A percentile compares a stretch with the other conserved stretches of the same genome.
Evolutionary conservation across 53 echinoderm and acorn worm genomes (phyloP).

Genomic region (Astropecten irregularis): DNA sequence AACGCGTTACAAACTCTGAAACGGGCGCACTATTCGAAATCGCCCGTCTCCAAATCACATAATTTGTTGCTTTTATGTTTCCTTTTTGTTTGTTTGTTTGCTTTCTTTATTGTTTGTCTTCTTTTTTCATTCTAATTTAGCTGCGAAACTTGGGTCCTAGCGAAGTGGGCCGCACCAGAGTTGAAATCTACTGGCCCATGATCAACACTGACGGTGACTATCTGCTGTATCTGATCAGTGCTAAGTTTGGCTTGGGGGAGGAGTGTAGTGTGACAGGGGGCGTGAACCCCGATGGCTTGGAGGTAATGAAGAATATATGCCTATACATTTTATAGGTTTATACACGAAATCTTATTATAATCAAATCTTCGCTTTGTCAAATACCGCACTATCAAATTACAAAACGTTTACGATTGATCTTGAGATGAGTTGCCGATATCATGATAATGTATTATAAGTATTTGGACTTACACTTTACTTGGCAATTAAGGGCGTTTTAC

Average conservation of each 20-base stretch:
- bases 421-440: too few relatives aligned
- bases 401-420: too few relatives aligned
- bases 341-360: background rate
- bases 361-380: background rate
- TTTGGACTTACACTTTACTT: too few relatives aligned
- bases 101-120: too few relatives aligned
- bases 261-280: conserved; percentile 37
- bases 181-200: conserved; percentile 55
- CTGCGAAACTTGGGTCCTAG: conserved; percentile 59
- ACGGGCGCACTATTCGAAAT: too few relatives aligned
- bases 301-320: conserved; percentile 19
- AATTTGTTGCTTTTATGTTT: too few relatives aligned
- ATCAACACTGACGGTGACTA: conserved; percentile 21
- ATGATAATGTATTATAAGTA: too few relatives aligned
- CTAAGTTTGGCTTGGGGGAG: conserved; percentile 15
- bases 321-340: background rate
- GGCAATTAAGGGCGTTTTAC: too few relatives aligned
- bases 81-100: too few relatives aligned
- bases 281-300: conserved; percentile 36
- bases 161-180: conserved; percentile 13
- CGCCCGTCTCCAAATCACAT: too few relatives aligned
- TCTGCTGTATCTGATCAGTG: conserved; percentile 51
- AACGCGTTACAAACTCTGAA: too few relatives aligned
- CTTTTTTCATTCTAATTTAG: conserved; percentile 9
- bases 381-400: background rate